A percentile compares a stretch with the other conserved stretches of the same genome.
phyloP scores from a whole-genome alignment of 1,140 invertebrate genomes.

The Caenorhabditis latens region DNA sequence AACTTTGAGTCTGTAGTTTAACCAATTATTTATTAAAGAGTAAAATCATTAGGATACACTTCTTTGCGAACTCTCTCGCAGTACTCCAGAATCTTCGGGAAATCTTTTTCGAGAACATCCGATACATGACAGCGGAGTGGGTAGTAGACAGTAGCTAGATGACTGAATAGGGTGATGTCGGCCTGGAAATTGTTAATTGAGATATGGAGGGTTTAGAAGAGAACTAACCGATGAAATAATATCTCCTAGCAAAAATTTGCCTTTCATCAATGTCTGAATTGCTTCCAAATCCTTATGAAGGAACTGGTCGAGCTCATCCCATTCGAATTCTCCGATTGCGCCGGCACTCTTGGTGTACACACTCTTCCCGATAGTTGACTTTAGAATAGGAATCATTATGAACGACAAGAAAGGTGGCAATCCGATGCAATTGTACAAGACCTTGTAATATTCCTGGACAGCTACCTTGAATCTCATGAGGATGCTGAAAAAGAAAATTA shows the following conservation, averaged over 20 bases:
- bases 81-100: not conserved
- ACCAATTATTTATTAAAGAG: too few species aligned
- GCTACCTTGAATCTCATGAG: slow-evolving; percentile 1
- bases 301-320: not conserved
- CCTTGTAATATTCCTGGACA: not conserved
- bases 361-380: not conserved
- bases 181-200: not conserved
- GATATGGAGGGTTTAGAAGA: too few species aligned
- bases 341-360: not conserved
- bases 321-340: slow-evolving; percentile 19
- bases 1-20: too few species aligned
- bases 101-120: not conserved
- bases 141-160: not conserved
- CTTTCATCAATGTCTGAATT: not conserved
- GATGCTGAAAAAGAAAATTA: too few species aligned
- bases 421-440: not conserved
- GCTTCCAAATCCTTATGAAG: slow-evolving; percentile 25
- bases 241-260: not conserved
- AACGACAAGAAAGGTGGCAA: not conserved
- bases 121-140: not conserved
- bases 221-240: too few species aligned
- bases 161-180: slow-evolving; percentile 1
- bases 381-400: not conserved
- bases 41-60: not conserved
- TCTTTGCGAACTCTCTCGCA: not conserved